A percentile compares a stretch with the other conserved stretches of the same genome.
phyloP scores from a whole-genome alignment of 2,113 vertebrate species.

The Leucoraja erinaceus region DNA sequence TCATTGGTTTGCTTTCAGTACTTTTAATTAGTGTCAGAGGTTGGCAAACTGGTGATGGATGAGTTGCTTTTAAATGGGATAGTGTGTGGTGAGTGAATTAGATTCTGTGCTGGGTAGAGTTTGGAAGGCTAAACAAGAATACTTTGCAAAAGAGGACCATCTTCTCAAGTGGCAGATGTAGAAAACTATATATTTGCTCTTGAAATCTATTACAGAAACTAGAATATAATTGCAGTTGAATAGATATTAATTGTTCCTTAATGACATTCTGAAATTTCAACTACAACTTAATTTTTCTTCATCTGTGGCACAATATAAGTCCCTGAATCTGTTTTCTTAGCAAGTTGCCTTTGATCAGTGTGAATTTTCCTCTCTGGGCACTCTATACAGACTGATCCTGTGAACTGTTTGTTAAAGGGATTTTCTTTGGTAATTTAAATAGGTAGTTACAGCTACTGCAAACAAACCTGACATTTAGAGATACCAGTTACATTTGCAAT shows the following conservation, averaged over 20 bases:
- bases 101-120: not conserved
- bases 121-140: not conserved
- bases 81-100: not conserved
- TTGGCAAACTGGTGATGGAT: not conserved
- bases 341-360: not conserved
- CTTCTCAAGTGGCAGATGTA: not conserved
- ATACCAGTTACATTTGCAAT: not conserved
- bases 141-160: not conserved
- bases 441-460: not conserved
- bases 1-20: not conserved
- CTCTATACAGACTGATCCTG: not conserved
- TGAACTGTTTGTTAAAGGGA: constrained; percentile 25
- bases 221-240: not conserved
- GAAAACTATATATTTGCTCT: not conserved
- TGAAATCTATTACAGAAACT: not conserved
- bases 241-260: not conserved
- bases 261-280: not conserved
- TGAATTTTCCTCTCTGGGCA: not conserved
- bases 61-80: not conserved
- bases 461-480: constrained; percentile 19
- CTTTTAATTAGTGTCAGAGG: not conserved
- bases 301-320: not conserved
- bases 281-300: no score
- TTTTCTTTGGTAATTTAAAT: constrained; percentile 33
- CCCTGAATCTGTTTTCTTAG: not conserved